Evolutionary conservation across 2,113 vertebrate species (phyloP).

Genomic region (Vulpes ferrilata): DNA sequence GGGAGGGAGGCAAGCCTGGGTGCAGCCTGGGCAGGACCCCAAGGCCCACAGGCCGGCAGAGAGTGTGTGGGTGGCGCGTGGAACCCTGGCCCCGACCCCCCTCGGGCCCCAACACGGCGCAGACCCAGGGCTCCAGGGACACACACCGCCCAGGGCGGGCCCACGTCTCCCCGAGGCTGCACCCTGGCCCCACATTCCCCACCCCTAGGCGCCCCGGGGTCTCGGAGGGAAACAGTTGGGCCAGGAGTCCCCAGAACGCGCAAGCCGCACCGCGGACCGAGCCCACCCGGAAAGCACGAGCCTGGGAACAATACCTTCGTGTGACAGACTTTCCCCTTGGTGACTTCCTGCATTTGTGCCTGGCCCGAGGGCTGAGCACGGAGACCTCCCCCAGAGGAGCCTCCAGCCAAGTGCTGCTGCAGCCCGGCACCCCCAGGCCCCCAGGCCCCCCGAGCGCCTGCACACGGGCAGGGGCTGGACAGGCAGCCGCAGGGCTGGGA

Average conservation of each 20-base stretch:
- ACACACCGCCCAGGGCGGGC: rapidly evolving
- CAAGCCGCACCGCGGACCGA: rapidly evolving
- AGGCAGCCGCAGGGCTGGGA: not conserved
- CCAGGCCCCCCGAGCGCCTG: not conserved
- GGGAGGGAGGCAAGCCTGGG: rapidly evolving
- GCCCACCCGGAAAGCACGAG: conserved; percentile 61
- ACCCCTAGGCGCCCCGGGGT: conserved; percentile 62
- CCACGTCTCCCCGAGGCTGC: not conserved
- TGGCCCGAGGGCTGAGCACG: conserved; percentile 19
- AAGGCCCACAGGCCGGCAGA: too few relatives aligned
- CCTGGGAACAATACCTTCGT: conserved; percentile 65
- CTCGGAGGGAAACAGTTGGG: conserved; percentile 67
- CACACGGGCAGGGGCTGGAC: not conserved
- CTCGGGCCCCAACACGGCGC: rapidly evolving
- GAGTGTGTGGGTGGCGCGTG: rapidly evolving
- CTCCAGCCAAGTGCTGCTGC: not conserved
- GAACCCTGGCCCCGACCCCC: not conserved
- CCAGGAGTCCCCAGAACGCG: not conserved
- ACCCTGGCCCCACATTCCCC: not conserved
- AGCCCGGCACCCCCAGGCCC: not conserved
- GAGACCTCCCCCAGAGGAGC: conserved; percentile 30
- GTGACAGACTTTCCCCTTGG: conserved; percentile 70
- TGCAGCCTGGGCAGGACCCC: not conserved
- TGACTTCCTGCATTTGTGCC: conserved; percentile 80
- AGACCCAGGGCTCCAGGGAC: not conserved